Conservation (phyloP, 1,140 invertebrate species). For the Hypothenemus hampei region DNA sequence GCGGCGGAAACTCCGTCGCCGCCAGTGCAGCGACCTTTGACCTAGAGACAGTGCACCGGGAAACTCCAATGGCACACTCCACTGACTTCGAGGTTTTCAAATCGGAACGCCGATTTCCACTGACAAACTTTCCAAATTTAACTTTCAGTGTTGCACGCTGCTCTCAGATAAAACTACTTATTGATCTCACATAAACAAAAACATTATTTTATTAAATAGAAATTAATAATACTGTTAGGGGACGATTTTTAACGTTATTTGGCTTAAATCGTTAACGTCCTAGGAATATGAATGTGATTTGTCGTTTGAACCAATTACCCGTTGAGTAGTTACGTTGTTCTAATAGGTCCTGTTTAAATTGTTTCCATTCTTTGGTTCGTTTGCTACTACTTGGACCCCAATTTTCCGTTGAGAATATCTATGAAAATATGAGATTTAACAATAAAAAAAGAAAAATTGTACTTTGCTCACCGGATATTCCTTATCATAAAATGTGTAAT, state of each 20-base stretch:
- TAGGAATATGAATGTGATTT: slow-evolving; percentile 13
- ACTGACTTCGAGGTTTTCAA: slow-evolving; percentile 3
- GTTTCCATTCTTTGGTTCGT: slow-evolving; percentile 51
- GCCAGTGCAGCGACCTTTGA: slow-evolving; percentile 26
- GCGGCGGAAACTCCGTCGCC: slow-evolving; percentile 10
- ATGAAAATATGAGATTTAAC: background rate
- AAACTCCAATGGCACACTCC: slow-evolving; percentile 2
- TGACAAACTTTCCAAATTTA: no score
- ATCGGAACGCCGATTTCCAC: no score
- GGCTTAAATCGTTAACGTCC: slow-evolving; percentile 3
- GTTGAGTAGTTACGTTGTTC: background rate
- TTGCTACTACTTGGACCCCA: slow-evolving; percentile 58
- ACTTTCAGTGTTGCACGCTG: no score
- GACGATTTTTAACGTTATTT: no score
- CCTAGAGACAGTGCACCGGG: slow-evolving; percentile 18
- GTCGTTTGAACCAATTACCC: slow-evolving; percentile 6
- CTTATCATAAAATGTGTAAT: slow-evolving; percentile 32
- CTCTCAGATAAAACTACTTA: no score
- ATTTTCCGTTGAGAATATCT: slow-evolving; percentile 39
- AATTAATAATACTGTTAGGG: no score
- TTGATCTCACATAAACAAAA: no score
- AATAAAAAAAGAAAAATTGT: background rate
- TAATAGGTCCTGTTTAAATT: slow-evolving; percentile 49
- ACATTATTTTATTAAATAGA: no score
- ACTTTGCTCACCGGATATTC: slow-evolving; percentile 23